phyloP scores from a whole-genome alignment of 2,797 vertebrate genomes.

The Oophaga sylvatica region DNA sequence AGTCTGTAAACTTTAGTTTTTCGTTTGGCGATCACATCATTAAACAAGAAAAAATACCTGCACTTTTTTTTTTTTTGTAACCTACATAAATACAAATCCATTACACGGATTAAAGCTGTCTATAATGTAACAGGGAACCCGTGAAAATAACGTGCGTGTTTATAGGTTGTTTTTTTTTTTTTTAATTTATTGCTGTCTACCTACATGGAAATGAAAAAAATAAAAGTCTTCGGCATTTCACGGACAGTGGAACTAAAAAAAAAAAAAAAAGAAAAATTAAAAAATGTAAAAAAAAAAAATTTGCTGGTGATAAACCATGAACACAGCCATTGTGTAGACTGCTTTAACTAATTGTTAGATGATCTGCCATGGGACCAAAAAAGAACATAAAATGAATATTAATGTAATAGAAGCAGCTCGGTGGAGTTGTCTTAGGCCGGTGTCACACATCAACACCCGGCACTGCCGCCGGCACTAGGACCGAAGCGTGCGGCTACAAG shows the following conservation, averaged over 20 bases:
- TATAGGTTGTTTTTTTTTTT: slow-evolving; percentile 66
- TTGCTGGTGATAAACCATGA: slow-evolving; percentile 81
- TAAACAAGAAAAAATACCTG: slow-evolving; percentile 85
- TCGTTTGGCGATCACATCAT: slow-evolving; percentile 98
- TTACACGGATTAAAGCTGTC: slow-evolving; percentile 86
- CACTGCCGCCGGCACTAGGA: too few species aligned
- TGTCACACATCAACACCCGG: too few species aligned
- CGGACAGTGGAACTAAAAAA: slow-evolving; percentile 76
- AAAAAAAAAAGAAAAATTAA: slow-evolving; percentile 74
- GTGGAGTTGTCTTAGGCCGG: background rate
- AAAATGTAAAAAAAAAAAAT: slow-evolving; percentile 70
- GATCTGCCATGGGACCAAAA: background rate
- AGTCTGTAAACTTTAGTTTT: slow-evolving; percentile 98
- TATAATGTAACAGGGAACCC: slow-evolving; percentile 85
- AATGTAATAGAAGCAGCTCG: background rate
- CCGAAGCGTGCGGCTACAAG: too few species aligned
- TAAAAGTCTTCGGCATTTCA: slow-evolving; percentile 76
- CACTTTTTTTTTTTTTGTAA: slow-evolving; percentile 72
- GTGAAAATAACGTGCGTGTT: slow-evolving; percentile 79
- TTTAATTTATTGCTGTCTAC: slow-evolving; percentile 93
- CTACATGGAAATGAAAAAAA: slow-evolving; percentile 82
- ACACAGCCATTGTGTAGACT: slow-evolving; percentile 73
- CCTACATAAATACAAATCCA: slow-evolving; percentile 79
- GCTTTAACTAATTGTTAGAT: slow-evolving; percentile 64
- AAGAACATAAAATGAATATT: background rate